Base-by-base conservation (phyloP, 2,113 vertebrate genomes). In the Crotalus helleri region DNA sequence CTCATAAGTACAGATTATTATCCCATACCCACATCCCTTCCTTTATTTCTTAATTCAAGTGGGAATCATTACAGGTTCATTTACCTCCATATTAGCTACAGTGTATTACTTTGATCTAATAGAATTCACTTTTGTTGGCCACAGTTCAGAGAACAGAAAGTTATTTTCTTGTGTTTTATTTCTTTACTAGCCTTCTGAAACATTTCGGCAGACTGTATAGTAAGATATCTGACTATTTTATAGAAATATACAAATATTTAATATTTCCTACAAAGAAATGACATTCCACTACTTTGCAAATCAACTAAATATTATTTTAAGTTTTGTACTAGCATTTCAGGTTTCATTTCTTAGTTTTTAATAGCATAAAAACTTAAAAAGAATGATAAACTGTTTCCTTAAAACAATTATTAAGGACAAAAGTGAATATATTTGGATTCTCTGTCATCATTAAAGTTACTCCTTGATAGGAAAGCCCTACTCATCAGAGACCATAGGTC, bases 221-320 rank as follows among this genome's bases (percentile, higher is more conserved):
- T 46, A 86, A 96, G 95, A 94, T 92, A 96, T 55, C 55, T 94
- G 94, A 61, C 91, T 96, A 13, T 95, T 94, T 93, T 96, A 94
- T 85, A 92, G 94, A 96, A 95, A 0, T 23, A 92, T 33, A 91
- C 85, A 94, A 96, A 94, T 46, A 93, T 97, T 96, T 96, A 94
- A 96, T 96, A 92, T 95, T 93, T 92, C 49, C 94, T 94, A 49
- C 74, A 93, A 96, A 94, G 89, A 69, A 96, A 97, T 96, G 49
- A 95, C 93, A 95, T 96, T 90, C 94, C 95, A 96, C 95, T 97
- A 90, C 95, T 97, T 96, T 92, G 95, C 57, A 96, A 96, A 61
- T 92, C 90, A 97, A 95, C 85, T 95, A 89, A 58, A 81, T 96
- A 95, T 96, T 96, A 91, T 94, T 92, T 93, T 39, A 55, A 94